Base-by-base conservation (phyloP, 2,888 invertebrate genomes). In the Yponomeuta evonymella region DNA sequence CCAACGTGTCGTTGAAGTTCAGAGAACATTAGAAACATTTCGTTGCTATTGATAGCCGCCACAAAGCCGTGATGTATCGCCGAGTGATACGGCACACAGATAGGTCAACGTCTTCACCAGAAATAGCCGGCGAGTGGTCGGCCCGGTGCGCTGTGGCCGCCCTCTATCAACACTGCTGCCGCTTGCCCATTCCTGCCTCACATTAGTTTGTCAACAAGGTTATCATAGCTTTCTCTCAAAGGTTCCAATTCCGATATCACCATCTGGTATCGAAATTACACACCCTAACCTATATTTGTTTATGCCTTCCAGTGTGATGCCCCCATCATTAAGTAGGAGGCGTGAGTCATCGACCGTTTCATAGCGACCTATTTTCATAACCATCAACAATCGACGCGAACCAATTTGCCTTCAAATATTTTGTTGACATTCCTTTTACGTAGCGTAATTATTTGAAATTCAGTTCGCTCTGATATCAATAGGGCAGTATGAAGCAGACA, bases 131-230 rank as follows among this genome's bases (percentile, higher is more conserved):
- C 75, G 77, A 81, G 79, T 80, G 81, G 51, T 58, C 51, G 78
- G 78, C 81, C 78, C 77, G 77, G 77, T 78, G 82, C 79, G 15
- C 83, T 82, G 86, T 89, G 90, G 85, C 79, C 83, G 80, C 79
- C 84, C 85, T 89, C 88, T 87, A 79, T 90, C 89, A 80, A 82
- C 90, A 82, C 79, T 76, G 77, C 79, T 43, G 48, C 68, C 84
- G 82, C 87, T 85, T 82, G 85, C 83, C 84, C 81, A 87, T 86
- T 83, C 81, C 80, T 84, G 84, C 82, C 80, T 30, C 84, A 87
- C 89, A 83, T 90, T 87, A 87, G 89, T 83, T 83, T 87, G 88
- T 90, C 90, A 89, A 84, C 88, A 79, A 83, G 83, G 82, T 86
- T 86, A 88, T 90, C 87, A 81, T 86, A 86, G 83, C 79, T 78